Evolutionary conservation across 2,797 vertebrate genomes (phyloP).

Genomic region (Oreonectes daqikongensis): DNA sequence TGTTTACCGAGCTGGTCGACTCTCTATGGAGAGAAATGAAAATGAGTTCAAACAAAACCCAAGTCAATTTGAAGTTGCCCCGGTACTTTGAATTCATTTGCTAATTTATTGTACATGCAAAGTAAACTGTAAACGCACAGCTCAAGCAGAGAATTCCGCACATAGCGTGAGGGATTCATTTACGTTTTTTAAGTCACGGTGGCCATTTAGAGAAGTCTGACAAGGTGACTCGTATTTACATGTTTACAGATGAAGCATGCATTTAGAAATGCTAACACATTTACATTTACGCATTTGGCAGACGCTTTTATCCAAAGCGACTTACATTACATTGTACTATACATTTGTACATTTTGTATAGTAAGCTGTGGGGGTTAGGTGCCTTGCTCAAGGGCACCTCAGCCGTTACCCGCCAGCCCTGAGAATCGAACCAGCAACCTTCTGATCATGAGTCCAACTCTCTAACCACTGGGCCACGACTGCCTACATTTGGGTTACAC

Average conservation of each 20-base stretch:
- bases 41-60: slow-evolving; percentile 61
- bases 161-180: slow-evolving; percentile 60
- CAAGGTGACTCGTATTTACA: slow-evolving; percentile 20
- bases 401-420: too few relatives aligned
- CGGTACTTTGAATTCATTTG: slow-evolving; percentile 63
- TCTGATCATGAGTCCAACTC: too few relatives aligned
- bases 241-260: background rate
- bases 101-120: slow-evolving; percentile 52
- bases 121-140: slow-evolving; percentile 62
- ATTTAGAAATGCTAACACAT: background rate
- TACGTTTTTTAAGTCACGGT: slow-evolving; percentile 25
- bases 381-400: too few relatives aligned
- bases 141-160: slow-evolving; percentile 68
- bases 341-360: too few relatives aligned
- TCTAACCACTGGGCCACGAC: too few relatives aligned
- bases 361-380: too few relatives aligned
- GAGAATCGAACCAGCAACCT: too few relatives aligned
- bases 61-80: slow-evolving; percentile 70
- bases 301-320: too few relatives aligned
- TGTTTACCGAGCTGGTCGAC: slow-evolving; percentile 68
- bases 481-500: too few relatives aligned
- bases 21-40: slow-evolving; percentile 67
- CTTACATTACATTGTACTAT: too few relatives aligned
- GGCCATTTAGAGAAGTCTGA: background rate
- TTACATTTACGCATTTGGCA: too few relatives aligned